phyloP scores from a whole-genome alignment of 2,888 invertebrate species.

The Baronia brevicornis region DNA sequence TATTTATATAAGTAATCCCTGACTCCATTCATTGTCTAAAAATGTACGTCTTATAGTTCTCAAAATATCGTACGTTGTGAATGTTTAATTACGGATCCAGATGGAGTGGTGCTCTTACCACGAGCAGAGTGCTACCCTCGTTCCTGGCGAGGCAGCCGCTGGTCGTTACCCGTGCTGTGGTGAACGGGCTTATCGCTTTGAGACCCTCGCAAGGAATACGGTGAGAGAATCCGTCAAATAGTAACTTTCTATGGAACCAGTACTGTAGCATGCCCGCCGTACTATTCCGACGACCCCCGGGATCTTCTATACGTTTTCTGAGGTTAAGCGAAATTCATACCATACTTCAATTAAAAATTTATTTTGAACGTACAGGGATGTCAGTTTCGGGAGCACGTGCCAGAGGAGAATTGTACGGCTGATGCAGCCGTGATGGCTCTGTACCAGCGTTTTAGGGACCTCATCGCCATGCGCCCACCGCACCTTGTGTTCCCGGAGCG shows the following conservation, averaged over 20 bases:
- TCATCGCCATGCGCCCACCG: conserved; percentile 79
- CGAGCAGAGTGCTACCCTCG: conserved; percentile 85
- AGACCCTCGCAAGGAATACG: conserved; percentile 78
- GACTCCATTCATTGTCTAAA: too few relatives aligned
- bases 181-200: conserved; percentile 87
- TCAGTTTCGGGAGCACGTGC: conserved; percentile 82
- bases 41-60: too few relatives aligned
- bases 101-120: conserved; percentile 90
- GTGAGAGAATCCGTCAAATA: conserved; percentile 36
- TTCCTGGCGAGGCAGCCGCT: conserved; percentile 82
- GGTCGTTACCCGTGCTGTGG: conserved; percentile 93
- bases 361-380: conserved; percentile 75
- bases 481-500: conserved; percentile 81
- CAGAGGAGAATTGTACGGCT: conserved; percentile 77
- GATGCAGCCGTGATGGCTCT: conserved; percentile 80
- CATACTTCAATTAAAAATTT: too few relatives aligned
- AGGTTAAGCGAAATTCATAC: too few relatives aligned
- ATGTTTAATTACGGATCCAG: too few relatives aligned
- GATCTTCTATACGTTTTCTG: too few relatives aligned
- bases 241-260: too few relatives aligned
- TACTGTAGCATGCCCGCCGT: too few relatives aligned
- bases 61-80: not conserved
- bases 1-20: too few relatives aligned
- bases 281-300: too few relatives aligned
- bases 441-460: conserved; percentile 72